phyloP scores from a whole-genome alignment of 2,113 vertebrate species.

The Eulemur macaco region DNA sequence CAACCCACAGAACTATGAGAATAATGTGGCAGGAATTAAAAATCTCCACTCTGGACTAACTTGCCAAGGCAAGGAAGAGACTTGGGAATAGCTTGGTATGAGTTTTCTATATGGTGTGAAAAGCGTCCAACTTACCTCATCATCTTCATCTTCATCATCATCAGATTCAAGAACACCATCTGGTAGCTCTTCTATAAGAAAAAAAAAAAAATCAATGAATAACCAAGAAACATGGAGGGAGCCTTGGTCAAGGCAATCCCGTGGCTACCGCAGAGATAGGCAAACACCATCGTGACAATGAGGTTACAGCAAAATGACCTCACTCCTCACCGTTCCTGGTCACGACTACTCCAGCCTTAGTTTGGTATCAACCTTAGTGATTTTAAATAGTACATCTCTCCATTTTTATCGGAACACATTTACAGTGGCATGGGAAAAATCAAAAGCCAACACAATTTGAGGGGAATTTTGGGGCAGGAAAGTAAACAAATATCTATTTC shows the following conservation, averaged over 20 bases:
- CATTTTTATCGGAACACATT: background rate
- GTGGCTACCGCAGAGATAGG: rapidly evolving
- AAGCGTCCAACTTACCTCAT: slow-evolving; percentile 87
- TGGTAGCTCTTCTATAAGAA: slow-evolving; percentile 84
- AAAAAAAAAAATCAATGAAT: background rate
- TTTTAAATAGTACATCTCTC: background rate
- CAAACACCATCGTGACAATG: background rate
- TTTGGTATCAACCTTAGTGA: too few relatives aligned
- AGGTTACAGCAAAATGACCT: background rate
- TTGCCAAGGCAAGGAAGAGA: background rate
- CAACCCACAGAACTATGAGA: background rate
- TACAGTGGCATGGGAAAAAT: background rate
- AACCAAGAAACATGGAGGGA: background rate
- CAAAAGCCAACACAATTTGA: background rate
- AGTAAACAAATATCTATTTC: background rate
- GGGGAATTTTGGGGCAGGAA: background rate
- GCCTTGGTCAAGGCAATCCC: background rate
- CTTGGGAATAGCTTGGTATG: background rate
- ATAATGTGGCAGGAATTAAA: rapidly evolving
- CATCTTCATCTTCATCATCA: slow-evolving; percentile 94
- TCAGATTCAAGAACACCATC: slow-evolving; percentile 90
- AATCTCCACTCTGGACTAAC: background rate
- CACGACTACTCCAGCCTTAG: background rate
- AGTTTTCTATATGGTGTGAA: background rate
- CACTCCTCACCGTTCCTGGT: background rate